Evolutionary conservation across 2,888 invertebrate species (phyloP).

Genomic region (Alentia gelatinosa): DNA sequence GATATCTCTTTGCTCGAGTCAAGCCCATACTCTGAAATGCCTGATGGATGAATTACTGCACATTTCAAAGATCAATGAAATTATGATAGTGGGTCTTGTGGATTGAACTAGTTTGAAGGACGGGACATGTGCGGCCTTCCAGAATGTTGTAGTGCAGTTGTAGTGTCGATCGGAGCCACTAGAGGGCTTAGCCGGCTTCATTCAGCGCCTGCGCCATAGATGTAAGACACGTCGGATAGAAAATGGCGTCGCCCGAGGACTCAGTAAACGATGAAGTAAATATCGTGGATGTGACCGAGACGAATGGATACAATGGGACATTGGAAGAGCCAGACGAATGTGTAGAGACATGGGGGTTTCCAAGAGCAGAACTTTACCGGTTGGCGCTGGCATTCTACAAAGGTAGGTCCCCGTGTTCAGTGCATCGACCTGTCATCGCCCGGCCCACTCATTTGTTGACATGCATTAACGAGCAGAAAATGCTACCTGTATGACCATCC

Average conservation of each 20-base stretch:
- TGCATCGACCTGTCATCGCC: background rate
- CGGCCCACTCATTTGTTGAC: background rate
- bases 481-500: too few species aligned
- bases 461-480: too few species aligned
- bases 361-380: slow-evolving; percentile 90
- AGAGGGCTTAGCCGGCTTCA: background rate
- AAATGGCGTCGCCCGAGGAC: background rate
- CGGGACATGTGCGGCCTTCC: too few species aligned
- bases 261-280: background rate
- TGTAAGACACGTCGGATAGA: background rate
- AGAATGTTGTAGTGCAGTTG: too few species aligned
- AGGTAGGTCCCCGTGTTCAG: slow-evolving; percentile 84
- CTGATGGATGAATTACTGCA: too few species aligned
- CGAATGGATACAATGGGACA: background rate
- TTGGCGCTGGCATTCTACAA: slow-evolving; percentile 94
- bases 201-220: background rate
- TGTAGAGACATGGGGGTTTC: slow-evolving; percentile 80
- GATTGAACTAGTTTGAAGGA: too few species aligned
- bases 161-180: too few species aligned
- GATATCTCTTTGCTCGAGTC: too few species aligned
- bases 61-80: too few species aligned
- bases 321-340: background rate
- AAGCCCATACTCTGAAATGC: too few species aligned
- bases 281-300: background rate
- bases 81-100: too few species aligned